Base-by-base conservation (phyloP, 2,888 invertebrate species). In the Teinopalpus imperialis region DNA sequence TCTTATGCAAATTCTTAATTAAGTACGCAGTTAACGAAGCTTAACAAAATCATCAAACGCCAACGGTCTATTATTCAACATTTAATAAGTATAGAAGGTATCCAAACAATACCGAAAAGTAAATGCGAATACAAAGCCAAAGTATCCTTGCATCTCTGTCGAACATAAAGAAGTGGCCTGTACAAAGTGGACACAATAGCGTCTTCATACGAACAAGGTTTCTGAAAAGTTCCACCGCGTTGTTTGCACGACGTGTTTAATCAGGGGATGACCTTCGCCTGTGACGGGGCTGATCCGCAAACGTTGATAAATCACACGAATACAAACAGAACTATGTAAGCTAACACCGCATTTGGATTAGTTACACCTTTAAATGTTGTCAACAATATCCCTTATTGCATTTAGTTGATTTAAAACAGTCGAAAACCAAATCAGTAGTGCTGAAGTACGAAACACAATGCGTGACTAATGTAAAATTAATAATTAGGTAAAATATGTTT, bases 231-330 rank as follows among this genome's bases (percentile, higher is more conserved):
- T 26, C 30, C 48, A 56, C 49, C 41, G 51, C 49, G 56, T 62
- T 66, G 62, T 70, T 70, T 64, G 59, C 59, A 40, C 51, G 52
- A 51, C 50, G 48, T 71, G 71, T 77, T 73, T 70, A 69, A 69
- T 64, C 62, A 68, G 56, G 62, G 68, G 69, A 68, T 78, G 72
- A 71, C 71, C 71, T 73, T 57, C 61, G 48, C 44, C 61, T 58
- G 58, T 57, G 65, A 60, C 64, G 61, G 51, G 51, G 43, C 65
- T 83, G 76, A 85, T 83, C 85, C 81, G 63, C 63, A 51, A 58
- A 58, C 59, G 67, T 63, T 70, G 74, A 77, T 81, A 81, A 74
- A 83, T 80, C 74, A 76, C 85, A 85, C 85, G 82, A 77, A 79
- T 61, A 57, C 70, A 81, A 83, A 82, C 81, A 82, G 61, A 55